Evolutionary conservation across 2,113 vertebrate species (phyloP).

Genomic region (Trinectes maculatus): DNA sequence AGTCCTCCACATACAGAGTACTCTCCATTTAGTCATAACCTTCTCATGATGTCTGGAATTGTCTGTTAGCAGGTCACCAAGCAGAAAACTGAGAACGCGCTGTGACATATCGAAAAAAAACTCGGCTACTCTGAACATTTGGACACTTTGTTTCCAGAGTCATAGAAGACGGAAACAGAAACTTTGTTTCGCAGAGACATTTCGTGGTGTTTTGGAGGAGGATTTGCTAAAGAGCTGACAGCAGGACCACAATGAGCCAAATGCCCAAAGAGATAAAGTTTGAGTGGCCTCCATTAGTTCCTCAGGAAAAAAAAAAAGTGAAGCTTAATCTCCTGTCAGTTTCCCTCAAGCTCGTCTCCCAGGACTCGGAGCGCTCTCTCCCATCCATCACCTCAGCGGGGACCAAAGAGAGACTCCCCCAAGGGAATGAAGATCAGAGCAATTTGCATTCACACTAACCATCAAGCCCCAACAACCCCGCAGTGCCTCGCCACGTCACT

Average conservation of each 20-base stretch:
- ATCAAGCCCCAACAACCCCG: conserved; percentile 65
- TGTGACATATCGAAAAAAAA: background rate
- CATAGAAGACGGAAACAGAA: conserved; percentile 15
- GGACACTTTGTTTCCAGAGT: conserved; percentile 21
- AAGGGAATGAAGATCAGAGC: conserved; percentile 64
- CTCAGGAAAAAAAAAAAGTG: conserved; percentile 33
- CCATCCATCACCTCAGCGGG: conserved; percentile 73
- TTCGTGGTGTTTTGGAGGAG: conserved; percentile 37
- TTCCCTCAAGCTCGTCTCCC: conserved; percentile 62
- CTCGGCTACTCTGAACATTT: conserved; percentile 1
- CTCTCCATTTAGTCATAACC: conserved; percentile 66
- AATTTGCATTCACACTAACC: conserved; percentile 72
- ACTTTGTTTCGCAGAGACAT: conserved; percentile 34
- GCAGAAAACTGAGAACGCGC: conserved; percentile 27
- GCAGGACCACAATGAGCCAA: conserved; percentile 65
- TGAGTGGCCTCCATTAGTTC: conserved; percentile 65
- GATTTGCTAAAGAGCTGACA: conserved; percentile 70
- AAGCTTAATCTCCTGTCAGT: conserved; percentile 71
- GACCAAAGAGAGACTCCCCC: conserved; percentile 63
- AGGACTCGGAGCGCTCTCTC: conserved; percentile 56
- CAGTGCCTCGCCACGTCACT: conserved; percentile 58
- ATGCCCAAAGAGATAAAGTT: conserved; percentile 63
- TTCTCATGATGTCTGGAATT: conserved; percentile 65
- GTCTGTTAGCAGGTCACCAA: conserved; percentile 12
- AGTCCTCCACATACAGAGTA: conserved; percentile 38